Evolutionary conservation across 2,797 vertebrate genomes (phyloP).

Genomic region (Liparis tanakae): DNA sequence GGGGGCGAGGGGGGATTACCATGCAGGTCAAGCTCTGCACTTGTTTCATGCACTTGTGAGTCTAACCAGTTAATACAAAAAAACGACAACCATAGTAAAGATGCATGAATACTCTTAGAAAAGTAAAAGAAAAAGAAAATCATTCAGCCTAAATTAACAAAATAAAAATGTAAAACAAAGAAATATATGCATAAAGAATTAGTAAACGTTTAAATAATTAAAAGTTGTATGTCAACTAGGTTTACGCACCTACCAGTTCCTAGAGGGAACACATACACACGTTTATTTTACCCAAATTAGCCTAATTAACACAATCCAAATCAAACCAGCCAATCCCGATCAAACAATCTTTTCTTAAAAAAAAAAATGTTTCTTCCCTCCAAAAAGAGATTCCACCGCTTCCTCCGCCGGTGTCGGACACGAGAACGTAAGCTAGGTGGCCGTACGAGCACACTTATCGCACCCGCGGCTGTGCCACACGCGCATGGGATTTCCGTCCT

Average conservation of each 20-base stretch:
- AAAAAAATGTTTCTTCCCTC: constrained; percentile 15
- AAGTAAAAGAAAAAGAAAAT: neutral
- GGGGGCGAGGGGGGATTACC: neutral
- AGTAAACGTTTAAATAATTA: neutral
- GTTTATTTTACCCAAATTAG: constrained; percentile 7
- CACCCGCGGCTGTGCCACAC: constrained; percentile 56
- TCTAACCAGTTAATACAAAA: neutral
- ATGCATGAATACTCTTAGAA: neutral
- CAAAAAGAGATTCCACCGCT: neutral
- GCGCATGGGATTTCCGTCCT: constrained; percentile 68
- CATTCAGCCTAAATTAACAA: neutral
- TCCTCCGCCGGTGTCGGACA: constrained; percentile 46
- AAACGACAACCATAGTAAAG: neutral
- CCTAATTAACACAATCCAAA: constrained; percentile 32
- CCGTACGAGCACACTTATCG: constrained; percentile 69
- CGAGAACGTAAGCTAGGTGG: constrained; percentile 74
- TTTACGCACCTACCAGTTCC: neutral
- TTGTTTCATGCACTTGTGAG: constrained; percentile 33
- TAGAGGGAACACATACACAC: neutral
- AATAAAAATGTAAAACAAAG: neutral
- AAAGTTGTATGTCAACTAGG: constrained; percentile 18
- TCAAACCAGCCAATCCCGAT: constrained; percentile 57
- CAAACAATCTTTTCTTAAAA: constrained; percentile 1
- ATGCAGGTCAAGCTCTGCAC: constrained; percentile 47
- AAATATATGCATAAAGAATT: neutral